Evolutionary conservation across 2,113 vertebrate genomes (phyloP).

Genomic region (Plectropomus leopardus): DNA sequence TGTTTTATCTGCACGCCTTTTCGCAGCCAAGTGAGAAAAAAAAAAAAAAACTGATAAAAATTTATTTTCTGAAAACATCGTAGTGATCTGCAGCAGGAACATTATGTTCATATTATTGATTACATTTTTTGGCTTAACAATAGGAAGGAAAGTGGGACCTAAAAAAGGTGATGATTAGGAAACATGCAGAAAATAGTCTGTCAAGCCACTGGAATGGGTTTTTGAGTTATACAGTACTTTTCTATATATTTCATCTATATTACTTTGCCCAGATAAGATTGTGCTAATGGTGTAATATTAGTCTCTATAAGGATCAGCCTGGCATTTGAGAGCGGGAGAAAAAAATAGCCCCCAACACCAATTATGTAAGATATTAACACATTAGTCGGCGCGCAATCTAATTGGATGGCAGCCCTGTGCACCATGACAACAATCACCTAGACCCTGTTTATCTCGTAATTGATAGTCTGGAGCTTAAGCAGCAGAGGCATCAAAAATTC

Average conservation of each 20-base stretch:
- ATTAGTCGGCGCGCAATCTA: conserved; percentile 80
- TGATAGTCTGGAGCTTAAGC: conserved; percentile 82
- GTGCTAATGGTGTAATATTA: conserved; percentile 76
- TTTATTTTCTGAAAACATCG: conserved; percentile 46
- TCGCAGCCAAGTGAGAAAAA: conserved; percentile 15
- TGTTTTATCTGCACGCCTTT: conserved; percentile 62
- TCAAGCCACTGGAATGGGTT: conserved; percentile 56
- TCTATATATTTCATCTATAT: conserved; percentile 75
- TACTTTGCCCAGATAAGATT: conserved; percentile 71
- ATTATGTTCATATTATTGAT: conserved; percentile 53
- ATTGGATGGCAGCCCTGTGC: conserved; percentile 82
- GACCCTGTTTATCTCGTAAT: conserved; percentile 84
- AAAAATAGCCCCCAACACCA: conserved; percentile 82
- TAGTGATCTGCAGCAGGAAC: conserved; percentile 42
- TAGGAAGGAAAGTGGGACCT: conserved; percentile 37
- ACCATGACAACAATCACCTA: conserved; percentile 85
- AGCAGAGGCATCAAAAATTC: conserved; percentile 82
- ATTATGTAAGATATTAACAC: conserved; percentile 86
- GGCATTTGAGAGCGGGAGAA: conserved; percentile 76
- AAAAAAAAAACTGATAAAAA: conserved; percentile 13
- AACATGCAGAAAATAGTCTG: conserved; percentile 64
- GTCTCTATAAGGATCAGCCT: conserved; percentile 74
- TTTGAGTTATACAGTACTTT: conserved; percentile 65
- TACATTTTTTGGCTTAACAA: conserved; percentile 33
- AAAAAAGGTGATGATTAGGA: conserved; percentile 62